Base-by-base conservation (phyloP, 2,113 vertebrate genomes). In the Turdus rufiventris region DNA sequence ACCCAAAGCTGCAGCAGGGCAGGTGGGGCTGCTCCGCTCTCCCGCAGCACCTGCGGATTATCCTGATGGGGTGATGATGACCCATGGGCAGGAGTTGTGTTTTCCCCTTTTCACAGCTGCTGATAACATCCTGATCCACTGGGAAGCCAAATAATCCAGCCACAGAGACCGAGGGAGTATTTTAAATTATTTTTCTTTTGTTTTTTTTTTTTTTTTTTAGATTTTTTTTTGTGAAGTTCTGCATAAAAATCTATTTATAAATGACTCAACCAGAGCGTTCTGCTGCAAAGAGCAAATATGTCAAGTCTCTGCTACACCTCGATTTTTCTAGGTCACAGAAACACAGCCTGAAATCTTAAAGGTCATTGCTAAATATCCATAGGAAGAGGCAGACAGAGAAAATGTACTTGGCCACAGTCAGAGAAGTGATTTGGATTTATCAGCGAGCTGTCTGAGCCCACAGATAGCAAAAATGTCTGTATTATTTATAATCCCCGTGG, bases 1-100 rank as follows among this genome's bases (percentile, higher is more conserved):
- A 45, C 21, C 61, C 81, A 50, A 33, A 68, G 24, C 53, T 40
- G 14, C 26, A 18, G 56, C 29, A 29, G 57, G 34, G 38, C 43
- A 5, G 1, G 12, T 5, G 31, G 17, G 42, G 68, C 62, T 72
- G 68, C 17, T 67, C 43, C 33, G 24, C 25, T 48, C 29, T 50
- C 3, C 66, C 36, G 14, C 75, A 54, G 79, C 54, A 25, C 74
- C 24, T 50, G 19, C 5, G 12, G 31, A 5, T 53, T 11, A 12
- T n/a, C 68, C 61, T 10, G 45, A 25, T n/a, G 61, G 86, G 58
- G 3, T 38, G 57, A 10, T 24, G 85, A 80, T 43, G 67, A 28
- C 45, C 86, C 38, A 1, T 0, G 42, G 8, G 24, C 36, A 76
- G 47, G 6, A 19, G 14, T 1, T 33, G 12, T 0, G 0, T 17